These are phyloP conservation scores for Sapajus apella DNA, from an alignment of 2,113 vertebrate genomes.

Conservation along the genomic window DNA sequence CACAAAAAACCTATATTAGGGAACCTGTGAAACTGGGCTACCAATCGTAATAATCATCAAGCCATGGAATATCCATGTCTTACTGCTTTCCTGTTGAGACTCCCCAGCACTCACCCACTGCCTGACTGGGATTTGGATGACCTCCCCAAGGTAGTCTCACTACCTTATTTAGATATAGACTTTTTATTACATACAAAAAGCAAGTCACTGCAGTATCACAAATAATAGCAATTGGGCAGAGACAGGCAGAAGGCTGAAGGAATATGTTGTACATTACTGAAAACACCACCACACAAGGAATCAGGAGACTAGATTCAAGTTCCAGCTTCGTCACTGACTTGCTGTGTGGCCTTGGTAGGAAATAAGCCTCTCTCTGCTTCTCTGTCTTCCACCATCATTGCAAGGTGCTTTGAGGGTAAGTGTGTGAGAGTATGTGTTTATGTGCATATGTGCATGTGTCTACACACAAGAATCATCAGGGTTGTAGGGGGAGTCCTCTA, in stretches of 20 bases:
- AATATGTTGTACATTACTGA: not conserved
- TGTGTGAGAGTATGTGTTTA: not conserved
- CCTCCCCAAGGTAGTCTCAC: not conserved
- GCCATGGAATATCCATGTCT: not conserved
- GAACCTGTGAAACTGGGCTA: not conserved
- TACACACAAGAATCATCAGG: not conserved
- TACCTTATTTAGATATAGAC: not conserved
- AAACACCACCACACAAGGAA: not conserved
- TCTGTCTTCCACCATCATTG: not conserved
- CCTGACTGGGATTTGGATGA: not conserved
- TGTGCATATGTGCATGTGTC: not conserved
- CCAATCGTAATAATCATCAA: not conserved
- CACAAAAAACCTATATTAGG: not conserved
- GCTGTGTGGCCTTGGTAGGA: not conserved
- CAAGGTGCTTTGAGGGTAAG: not conserved
- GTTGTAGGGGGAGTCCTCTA: not conserved
- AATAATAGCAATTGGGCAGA: not conserved
- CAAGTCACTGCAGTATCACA: not conserved
- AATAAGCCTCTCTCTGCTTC: not conserved
- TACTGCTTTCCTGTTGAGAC: not conserved
- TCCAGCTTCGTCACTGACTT: not conserved
- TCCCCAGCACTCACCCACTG: not conserved
- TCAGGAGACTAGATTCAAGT: not conserved
- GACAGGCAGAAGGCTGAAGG: not conserved
- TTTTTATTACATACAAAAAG: not conserved